Percentiles rank a stretch among this genome's conserved stretches.
phyloP scores from a whole-genome alignment of 1,140 invertebrate species.

The Heliconius melpomene region DNA sequence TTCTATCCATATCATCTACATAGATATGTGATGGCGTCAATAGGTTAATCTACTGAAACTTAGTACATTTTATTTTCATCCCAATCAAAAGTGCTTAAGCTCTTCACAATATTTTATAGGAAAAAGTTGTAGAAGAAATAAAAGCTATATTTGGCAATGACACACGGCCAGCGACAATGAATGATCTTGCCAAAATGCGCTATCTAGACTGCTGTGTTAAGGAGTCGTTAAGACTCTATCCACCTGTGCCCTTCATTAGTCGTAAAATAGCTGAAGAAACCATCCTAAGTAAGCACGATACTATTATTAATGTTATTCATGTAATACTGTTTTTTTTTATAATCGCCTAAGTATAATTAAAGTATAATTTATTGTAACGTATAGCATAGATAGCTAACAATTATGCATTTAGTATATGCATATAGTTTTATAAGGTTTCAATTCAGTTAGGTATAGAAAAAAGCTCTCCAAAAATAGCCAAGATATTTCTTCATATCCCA shows the following conservation, averaged over 20 bases:
- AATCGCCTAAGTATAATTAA: too few species aligned
- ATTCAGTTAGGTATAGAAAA: too few species aligned
- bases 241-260: slow-evolving; percentile 40
- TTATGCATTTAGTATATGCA: too few species aligned
- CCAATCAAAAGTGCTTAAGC: not conserved
- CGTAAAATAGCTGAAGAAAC: slow-evolving; percentile 25
- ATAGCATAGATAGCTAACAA: too few species aligned
- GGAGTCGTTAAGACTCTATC: slow-evolving; percentile 36
- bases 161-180: slow-evolving; percentile 6
- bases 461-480: too few species aligned
- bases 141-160: slow-evolving; percentile 27
- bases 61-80: not conserved
- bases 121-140: slow-evolving; percentile 45
- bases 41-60: not conserved
- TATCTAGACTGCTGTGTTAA: slow-evolving; percentile 39
- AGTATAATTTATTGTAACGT: too few species aligned
- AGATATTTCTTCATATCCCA: too few species aligned
- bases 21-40: too few species aligned
- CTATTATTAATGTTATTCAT: too few species aligned
- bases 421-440: too few species aligned
- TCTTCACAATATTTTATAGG: slow-evolving; percentile 11
- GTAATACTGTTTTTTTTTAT: too few species aligned
- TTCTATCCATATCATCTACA: too few species aligned
- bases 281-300: slow-evolving; percentile 30
- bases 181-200: slow-evolving; percentile 25